Base-by-base conservation (phyloP, 2,797 vertebrate genomes). In the Denticeps clupeoides region DNA sequence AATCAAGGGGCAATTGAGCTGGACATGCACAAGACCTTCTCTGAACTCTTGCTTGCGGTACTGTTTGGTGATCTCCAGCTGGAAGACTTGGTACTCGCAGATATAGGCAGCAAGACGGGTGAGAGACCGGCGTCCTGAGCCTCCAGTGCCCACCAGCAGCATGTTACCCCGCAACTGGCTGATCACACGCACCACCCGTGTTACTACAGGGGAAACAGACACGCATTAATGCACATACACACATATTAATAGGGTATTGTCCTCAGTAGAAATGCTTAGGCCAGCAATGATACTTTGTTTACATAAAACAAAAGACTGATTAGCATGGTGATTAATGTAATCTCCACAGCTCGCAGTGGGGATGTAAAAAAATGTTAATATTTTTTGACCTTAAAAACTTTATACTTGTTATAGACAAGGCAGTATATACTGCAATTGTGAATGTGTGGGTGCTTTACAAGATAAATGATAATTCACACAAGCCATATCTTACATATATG, bases 161-260 rank as follows among this genome's bases (percentile, higher is more conserved):
- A 92, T 89, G 76, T 91, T 91, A 8, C 91, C 91, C 4, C 89
- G 76, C 1, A 75, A 88, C 73, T 93, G 88, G 58, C 89, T 84
- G 47, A 90, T 89, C 18, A 91, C 91, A 9, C 89, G 83, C 12
- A 88, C 77, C 1, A 85, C 71, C 11, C 86, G 80, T 1, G 77
- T 79, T 42, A 85, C 84, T 85, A 69, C 18, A 25, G 53, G 59
- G 12, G 4, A 4, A 64, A 8, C 41, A 38, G 24, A 45, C 6
- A 28, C 24, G 41, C 18, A 31, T 18, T 44, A 18, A 18, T 5
- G 42, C 31, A 18, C 3, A 46, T 32, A 37, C 37, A 31, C 37
- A 13, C 26, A 18, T 13, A 41, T 22, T 22, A 2, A 11, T 11
- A 49, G 15, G 38, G 6, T 24, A 37, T 33, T 37, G 33, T 37